Evolutionary conservation across 2,797 vertebrate species (phyloP).

Genomic region (Orestias chungarensis): DNA sequence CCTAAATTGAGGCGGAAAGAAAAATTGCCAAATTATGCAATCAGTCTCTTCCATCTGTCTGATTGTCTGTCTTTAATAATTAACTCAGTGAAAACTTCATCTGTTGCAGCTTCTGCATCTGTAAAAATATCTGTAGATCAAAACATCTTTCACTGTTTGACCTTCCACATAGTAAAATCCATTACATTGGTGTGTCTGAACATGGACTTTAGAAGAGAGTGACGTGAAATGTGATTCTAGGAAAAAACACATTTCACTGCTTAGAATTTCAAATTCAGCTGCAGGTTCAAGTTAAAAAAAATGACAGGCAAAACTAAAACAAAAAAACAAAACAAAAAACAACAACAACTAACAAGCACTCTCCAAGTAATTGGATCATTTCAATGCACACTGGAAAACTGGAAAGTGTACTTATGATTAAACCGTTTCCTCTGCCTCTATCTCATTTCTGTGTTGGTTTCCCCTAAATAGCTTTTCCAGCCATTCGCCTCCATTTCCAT

Average conservation of each 20-base stretch:
- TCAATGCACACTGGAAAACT: slow-evolving; percentile 45
- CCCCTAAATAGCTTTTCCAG: slow-evolving; percentile 42
- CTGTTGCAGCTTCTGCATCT: slow-evolving; percentile 1
- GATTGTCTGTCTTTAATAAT: slow-evolving; percentile 32
- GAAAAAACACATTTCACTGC: slow-evolving; percentile 56
- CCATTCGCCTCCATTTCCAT: slow-evolving; percentile 52
- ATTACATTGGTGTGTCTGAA: slow-evolving; percentile 26
- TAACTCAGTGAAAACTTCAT: slow-evolving; percentile 31
- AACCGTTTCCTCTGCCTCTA: slow-evolving; percentile 46
- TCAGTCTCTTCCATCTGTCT: background rate
- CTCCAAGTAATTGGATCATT: slow-evolving; percentile 72
- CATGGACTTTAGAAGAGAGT: slow-evolving; percentile 5
- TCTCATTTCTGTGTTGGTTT: slow-evolving; percentile 28
- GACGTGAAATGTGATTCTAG: slow-evolving; percentile 25
- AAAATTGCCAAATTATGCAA: slow-evolving; percentile 28
- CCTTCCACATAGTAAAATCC: slow-evolving; percentile 35
- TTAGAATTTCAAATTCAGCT: slow-evolving; percentile 70
- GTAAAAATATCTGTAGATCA: slow-evolving; percentile 16
- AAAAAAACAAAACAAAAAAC: slow-evolving; percentile 10
- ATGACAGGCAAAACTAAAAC: slow-evolving; percentile 3
- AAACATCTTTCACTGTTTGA: slow-evolving; percentile 13
- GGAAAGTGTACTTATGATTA: slow-evolving; percentile 60
- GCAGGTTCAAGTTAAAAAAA: slow-evolving; percentile 26
- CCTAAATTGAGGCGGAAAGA: slow-evolving; percentile 27
- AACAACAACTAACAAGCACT: slow-evolving; percentile 70